Evolutionary conservation across 1,140 invertebrate genomes (phyloP).

Genomic region (Drosophila jambulina): DNA sequence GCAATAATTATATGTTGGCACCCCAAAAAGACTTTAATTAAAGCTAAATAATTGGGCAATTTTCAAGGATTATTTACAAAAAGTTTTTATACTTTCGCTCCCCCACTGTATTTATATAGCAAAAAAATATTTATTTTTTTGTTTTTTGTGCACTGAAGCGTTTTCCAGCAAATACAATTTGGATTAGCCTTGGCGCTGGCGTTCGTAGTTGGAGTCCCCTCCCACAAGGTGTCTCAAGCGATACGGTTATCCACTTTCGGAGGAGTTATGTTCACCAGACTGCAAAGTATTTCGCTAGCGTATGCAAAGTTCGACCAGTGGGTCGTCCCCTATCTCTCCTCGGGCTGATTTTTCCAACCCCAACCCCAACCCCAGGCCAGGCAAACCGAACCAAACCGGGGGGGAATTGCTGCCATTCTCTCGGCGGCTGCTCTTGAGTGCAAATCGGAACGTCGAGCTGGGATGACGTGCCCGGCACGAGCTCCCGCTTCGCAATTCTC

Average conservation of each 20-base stretch:
- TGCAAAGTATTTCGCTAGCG: slow-evolving; percentile 6
- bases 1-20: slow-evolving; percentile 1
- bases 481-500: slow-evolving; percentile 25
- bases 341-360: slow-evolving; percentile 26
- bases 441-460: slow-evolving; percentile 73
- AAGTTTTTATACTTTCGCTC: neutral
- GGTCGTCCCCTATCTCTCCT: slow-evolving; percentile 9
- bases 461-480: slow-evolving; percentile 65
- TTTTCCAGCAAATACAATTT: slow-evolving; percentile 32
- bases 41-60: slow-evolving; percentile 8
- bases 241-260: neutral
- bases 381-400: neutral
- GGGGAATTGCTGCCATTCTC: slow-evolving; percentile 22
- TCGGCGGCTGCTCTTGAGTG: slow-evolving; percentile 53
- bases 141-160: slow-evolving; percentile 53
- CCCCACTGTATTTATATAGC: slow-evolving; percentile 5
- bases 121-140: neutral
- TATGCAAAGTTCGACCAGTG: slow-evolving; percentile 31
- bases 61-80: slow-evolving; percentile 17
- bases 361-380: slow-evolving; percentile 16
- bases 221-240: slow-evolving; percentile 2
- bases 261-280: neutral
- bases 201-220: neutral
- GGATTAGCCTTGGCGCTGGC: slow-evolving; percentile 30
- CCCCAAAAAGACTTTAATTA: neutral